These are phyloP conservation scores for Todus mexicanus DNA, from an alignment of 2,797 vertebrate species.

Conservation along the genomic window DNA sequence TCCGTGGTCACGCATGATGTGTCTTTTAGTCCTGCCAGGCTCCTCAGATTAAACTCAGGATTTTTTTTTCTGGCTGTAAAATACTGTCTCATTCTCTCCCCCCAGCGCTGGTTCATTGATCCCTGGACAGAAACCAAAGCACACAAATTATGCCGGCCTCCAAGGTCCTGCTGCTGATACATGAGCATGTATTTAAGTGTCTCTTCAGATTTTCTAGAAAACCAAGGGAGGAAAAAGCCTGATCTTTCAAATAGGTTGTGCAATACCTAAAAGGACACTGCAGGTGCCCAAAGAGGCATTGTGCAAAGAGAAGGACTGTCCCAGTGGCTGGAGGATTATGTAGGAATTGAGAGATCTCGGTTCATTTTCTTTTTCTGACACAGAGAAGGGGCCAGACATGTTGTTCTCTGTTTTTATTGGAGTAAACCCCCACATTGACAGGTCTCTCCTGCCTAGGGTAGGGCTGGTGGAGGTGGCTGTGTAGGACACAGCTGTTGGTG, in stretches of 20 bases:
- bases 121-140: neutral
- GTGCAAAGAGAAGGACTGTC: neutral
- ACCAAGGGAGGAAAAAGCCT: neutral
- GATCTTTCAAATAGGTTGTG: neutral
- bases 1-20: accelerated
- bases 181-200: neutral
- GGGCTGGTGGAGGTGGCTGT: accelerated
- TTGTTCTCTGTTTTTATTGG: neutral
- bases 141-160: neutral
- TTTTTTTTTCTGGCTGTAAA: neutral
- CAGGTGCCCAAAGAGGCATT: neutral
- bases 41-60: neutral
- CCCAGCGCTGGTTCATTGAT: neutral
- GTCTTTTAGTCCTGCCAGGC: neutral
- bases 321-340: neutral
- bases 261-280: neutral
- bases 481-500: accelerated
- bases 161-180: neutral
- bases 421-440: accelerated
- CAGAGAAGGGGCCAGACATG: neutral
- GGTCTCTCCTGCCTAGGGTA: neutral
- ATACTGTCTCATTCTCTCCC: neutral
- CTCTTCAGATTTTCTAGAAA: neutral
- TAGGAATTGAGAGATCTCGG: neutral
- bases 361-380: neutral